phyloP scores from a whole-genome alignment of 2,797 vertebrate genomes.

The Siniperca obscura region DNA sequence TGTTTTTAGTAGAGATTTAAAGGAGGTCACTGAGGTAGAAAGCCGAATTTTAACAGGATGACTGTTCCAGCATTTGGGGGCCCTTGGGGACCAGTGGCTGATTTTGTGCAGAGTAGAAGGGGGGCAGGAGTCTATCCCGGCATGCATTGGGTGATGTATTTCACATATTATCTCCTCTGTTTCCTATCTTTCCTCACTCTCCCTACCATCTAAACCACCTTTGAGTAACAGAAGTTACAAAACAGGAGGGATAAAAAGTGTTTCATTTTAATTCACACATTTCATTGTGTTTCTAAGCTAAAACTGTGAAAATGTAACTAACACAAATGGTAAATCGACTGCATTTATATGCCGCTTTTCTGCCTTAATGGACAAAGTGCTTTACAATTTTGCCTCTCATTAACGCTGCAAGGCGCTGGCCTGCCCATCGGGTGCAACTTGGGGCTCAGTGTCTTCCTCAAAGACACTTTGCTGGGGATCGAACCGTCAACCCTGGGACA shows the following conservation, averaged over 20 bases:
- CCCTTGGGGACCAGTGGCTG: not conserved
- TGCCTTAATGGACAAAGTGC: too few species aligned
- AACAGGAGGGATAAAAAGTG: not conserved
- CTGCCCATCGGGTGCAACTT: too few species aligned
- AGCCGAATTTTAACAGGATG: not conserved
- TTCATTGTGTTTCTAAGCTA: not conserved
- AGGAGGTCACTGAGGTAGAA: not conserved
- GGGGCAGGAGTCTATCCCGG: not conserved
- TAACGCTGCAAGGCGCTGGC: too few species aligned
- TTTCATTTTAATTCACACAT: not conserved
- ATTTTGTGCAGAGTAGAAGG: conserved; percentile 1
- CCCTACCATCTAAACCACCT: not conserved
- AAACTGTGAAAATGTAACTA: not conserved
- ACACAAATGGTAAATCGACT: not conserved
- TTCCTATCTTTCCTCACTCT: not conserved
- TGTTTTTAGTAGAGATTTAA: not conserved
- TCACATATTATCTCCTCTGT: not conserved
- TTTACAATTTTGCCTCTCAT: too few species aligned
- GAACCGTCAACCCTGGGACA: too few species aligned
- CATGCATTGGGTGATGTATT: not conserved
- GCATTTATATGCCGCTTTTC: too few species aligned
- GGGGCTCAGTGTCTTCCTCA: too few species aligned
- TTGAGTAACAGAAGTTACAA: not conserved
- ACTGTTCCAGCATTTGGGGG: conserved; percentile 5
- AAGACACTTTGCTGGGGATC: too few species aligned